These are phyloP conservation scores for Paraplagusia blochii DNA, from an alignment of 2,113 vertebrate species.

Conservation along the genomic window DNA sequence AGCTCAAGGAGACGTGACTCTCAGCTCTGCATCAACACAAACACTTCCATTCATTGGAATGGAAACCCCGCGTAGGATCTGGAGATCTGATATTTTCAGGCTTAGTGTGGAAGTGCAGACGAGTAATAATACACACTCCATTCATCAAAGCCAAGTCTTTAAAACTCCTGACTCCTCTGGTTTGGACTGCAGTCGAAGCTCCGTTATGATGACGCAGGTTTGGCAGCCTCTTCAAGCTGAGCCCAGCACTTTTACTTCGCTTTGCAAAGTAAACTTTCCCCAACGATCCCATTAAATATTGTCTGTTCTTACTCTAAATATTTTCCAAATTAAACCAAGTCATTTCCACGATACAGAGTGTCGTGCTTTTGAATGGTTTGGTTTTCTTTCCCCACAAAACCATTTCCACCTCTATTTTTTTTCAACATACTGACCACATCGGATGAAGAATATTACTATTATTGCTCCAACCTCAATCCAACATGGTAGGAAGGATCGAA, in stretches of 20 bases:
- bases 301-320: neutral
- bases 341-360: neutral
- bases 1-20: constrained; percentile 8
- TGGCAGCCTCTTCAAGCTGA: constrained; percentile 15
- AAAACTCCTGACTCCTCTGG: constrained; percentile 45
- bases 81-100: neutral
- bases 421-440: constrained; percentile 17
- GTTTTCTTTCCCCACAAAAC: constrained; percentile 8
- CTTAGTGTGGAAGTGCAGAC: constrained; percentile 19
- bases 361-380: constrained; percentile 9
- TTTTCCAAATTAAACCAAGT: constrained; percentile 12
- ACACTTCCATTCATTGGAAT: constrained; percentile 35
- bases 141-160: constrained; percentile 23
- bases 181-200: constrained; percentile 24
- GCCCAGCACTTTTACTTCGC: neutral
- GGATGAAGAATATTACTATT: constrained; percentile 25
- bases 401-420: constrained; percentile 3
- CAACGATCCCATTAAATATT: constrained; percentile 10
- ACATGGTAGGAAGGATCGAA: neutral
- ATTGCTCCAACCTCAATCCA: constrained; percentile 3
- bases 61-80: neutral
- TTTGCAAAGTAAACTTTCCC: constrained; percentile 36
- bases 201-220: constrained; percentile 24
- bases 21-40: constrained; percentile 19
- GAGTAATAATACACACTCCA: constrained; percentile 13